These are phyloP conservation scores for Muscicapa comitata DNA, from an alignment of 2,797 vertebrate species.

Conservation along the genomic window DNA sequence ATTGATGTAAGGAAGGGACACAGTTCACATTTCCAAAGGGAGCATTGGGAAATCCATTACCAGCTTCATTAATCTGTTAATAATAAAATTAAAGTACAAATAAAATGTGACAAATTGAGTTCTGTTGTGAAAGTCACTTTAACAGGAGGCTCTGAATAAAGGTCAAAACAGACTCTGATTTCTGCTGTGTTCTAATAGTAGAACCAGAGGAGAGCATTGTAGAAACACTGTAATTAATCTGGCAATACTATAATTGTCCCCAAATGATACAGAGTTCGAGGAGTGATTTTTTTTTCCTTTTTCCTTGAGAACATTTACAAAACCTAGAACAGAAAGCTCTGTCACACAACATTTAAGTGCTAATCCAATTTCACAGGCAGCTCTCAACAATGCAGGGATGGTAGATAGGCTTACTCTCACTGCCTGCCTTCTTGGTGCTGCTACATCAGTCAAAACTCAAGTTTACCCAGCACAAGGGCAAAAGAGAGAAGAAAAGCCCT, in stretches of 20 bases:
- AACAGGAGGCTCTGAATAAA: slow-evolving; percentile 45
- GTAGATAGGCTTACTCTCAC: neutral
- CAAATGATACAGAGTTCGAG: neutral
- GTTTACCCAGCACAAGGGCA: neutral
- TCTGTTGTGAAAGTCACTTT: slow-evolving; percentile 55
- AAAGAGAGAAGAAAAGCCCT: neutral
- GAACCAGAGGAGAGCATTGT: slow-evolving; percentile 36
- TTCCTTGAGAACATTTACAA: neutral
- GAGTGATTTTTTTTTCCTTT: neutral
- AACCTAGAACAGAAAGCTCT: neutral
- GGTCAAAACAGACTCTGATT: slow-evolving; percentile 54
- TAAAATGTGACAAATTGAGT: slow-evolving; percentile 57
- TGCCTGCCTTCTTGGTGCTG: neutral
- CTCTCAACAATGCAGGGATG: neutral
- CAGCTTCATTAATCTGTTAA: slow-evolving; percentile 65
- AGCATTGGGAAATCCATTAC: slow-evolving; percentile 59
- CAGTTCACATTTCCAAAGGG: slow-evolving; percentile 58
- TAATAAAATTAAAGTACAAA: slow-evolving; percentile 72
- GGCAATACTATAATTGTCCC: slow-evolving; percentile 25
- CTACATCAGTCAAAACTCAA: neutral
- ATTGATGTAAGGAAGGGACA: slow-evolving; percentile 57
- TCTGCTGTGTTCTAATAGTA: slow-evolving; percentile 1
- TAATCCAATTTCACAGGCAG: slow-evolving; percentile 10
- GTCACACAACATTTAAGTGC: neutral
- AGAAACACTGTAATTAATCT: slow-evolving; percentile 40